Conservation (phyloP, 2,113 vertebrate species). For the Malurus alboscapulatus region DNA sequence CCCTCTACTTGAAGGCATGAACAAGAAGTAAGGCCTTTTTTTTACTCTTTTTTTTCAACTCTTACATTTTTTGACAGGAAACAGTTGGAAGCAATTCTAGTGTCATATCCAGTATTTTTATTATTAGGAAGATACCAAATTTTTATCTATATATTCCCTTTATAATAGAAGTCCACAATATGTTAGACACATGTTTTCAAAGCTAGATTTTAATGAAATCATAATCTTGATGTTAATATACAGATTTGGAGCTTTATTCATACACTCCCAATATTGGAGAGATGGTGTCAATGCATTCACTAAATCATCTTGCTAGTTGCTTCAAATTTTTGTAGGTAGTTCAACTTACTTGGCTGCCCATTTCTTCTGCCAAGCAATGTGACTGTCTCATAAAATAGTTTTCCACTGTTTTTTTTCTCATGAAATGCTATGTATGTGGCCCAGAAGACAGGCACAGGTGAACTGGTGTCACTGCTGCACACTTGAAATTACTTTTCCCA, state of each 20-base stretch:
- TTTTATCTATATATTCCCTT: background rate
- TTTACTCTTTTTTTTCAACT: background rate
- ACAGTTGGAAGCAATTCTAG: background rate
- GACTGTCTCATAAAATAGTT: background rate
- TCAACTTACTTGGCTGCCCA: background rate
- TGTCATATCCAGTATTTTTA: background rate
- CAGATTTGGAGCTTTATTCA: background rate
- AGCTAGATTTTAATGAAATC: background rate
- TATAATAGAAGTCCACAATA: background rate
- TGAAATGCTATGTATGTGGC: fast-evolving
- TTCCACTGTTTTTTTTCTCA: background rate
- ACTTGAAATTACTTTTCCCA: background rate
- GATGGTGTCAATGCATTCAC: background rate
- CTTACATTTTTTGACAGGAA: background rate
- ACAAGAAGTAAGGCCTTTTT: conserved; percentile 79
- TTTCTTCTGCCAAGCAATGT: background rate
- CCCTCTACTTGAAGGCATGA: conserved; percentile 89
- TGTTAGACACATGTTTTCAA: background rate
- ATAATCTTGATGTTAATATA: background rate
- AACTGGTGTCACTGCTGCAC: background rate
- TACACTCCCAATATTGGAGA: background rate
- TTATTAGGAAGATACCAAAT: background rate
- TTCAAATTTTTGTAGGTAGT: background rate
- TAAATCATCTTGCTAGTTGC: background rate
- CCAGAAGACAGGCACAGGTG: background rate